Evolutionary conservation across 2,888 invertebrate species (phyloP), one percentile per base, ranked within the genome.

Genomic region (Heliconius hortense): DNA sequence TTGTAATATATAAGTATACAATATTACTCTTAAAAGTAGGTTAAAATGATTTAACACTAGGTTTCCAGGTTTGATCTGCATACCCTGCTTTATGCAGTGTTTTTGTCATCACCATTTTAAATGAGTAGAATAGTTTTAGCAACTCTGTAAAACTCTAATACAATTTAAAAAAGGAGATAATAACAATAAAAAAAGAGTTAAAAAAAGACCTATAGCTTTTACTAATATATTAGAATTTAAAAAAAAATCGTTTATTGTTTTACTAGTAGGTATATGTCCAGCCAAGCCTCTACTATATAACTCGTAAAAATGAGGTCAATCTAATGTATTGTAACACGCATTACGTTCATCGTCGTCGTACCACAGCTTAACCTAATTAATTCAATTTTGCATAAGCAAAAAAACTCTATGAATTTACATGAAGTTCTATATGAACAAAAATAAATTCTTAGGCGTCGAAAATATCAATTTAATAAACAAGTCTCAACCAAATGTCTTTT

Each of bases 241-340:
- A 67, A 28, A 67, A 67, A 48, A 10, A 43, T 11, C 24, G 2
- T 76, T 67, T 53, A 68, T 69, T 76, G 63, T 74, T 60, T 48
- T 31, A 63, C 53, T 48, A 7, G 2, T 48, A 48, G 48, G 8
- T 72, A 64, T 59, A 75, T 60, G 72, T 56, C 60, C 66, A 69
- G 69, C 69, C 78, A 53, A 74, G 64, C 73, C 76, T 72, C n/a
- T 75, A 68, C 62, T 39, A 60, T 35, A 73, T 28, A 75, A 66
- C 60, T 70, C 31, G 43, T 71, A 73, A 76, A 76, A 78, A 78
- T 71, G 68, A 74, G 78, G 78, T 64, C 78, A 78, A 72, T 76
- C 76, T 72, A 76, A 76, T 74, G 74, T 74, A 76, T 74, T 72
- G 76, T 76, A 76, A 69, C 74, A 76, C 74, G 77, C 76, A 72